These are phyloP conservation scores for Anarsia innoxiella DNA, from an alignment of 2,888 invertebrate species.

Conservation along the genomic window DNA sequence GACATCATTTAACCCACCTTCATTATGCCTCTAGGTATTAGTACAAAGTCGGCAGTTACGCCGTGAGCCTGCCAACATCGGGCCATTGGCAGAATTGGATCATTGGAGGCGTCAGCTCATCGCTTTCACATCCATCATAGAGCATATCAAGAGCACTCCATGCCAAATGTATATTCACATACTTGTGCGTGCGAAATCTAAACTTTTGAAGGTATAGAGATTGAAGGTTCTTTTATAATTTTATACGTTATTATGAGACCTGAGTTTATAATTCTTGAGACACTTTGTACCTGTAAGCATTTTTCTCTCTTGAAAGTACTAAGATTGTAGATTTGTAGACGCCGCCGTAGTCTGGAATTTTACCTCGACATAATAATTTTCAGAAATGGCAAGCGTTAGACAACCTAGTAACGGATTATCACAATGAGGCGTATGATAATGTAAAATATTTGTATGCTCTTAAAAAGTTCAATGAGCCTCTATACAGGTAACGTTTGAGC, in stretches of 20 bases:
- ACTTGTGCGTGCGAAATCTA: constrained; percentile 81
- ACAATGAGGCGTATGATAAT: constrained; percentile 90
- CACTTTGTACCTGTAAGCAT: too few species aligned
- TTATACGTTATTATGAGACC: background rate
- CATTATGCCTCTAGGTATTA: constrained; percentile 80
- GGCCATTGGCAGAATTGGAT: constrained; percentile 86
- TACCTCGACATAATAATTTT: constrained; percentile 17
- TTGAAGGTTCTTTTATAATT: background rate
- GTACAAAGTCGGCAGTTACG: constrained; percentile 87
- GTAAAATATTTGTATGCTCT: constrained; percentile 89
- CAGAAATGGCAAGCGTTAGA: constrained; percentile 88
- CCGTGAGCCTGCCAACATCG: constrained; percentile 85
- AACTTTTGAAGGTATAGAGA: constrained; percentile 78
- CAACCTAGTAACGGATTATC: constrained; percentile 82
- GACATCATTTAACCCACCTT: too few species aligned
- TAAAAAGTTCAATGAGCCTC: constrained; percentile 88
- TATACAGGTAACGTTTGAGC: constrained; percentile 86
- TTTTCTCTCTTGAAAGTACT: too few species aligned
- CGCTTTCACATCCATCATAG: constrained; percentile 87
- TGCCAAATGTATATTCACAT: constrained; percentile 83
- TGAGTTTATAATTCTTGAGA: too few species aligned
- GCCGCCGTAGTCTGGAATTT: too few species aligned
- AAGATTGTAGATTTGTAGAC: too few species aligned
- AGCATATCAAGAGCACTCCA: constrained; percentile 81
- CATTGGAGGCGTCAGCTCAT: constrained; percentile 88